These are phyloP conservation scores for Luffia ferchaultella DNA, from an alignment of 2,888 invertebrate species.

Conservation along the genomic window DNA sequence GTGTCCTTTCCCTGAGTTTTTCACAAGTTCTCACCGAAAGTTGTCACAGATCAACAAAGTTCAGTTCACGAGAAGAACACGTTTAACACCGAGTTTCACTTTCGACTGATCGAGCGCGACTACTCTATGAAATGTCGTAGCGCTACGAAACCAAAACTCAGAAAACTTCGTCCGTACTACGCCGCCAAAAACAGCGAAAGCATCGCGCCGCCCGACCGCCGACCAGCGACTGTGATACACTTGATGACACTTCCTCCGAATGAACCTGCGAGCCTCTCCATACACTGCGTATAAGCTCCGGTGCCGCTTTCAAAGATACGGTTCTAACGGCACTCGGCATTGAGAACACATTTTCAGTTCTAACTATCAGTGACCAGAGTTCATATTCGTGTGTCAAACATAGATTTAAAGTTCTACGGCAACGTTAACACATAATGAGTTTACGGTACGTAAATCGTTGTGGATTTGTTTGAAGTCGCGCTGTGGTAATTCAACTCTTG, in stretches of 20 bases:
- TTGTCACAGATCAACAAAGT: not conserved
- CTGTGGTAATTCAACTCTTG: slow-evolving; percentile 55
- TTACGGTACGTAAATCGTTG: slow-evolving; percentile 64
- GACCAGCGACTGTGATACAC: slow-evolving; percentile 60
- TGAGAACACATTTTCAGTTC: not conserved
- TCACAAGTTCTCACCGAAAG: not conserved
- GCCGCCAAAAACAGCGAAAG: slow-evolving; percentile 22
- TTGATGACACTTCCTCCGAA: slow-evolving; percentile 46
- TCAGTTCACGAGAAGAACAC: not conserved
- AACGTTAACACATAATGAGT: slow-evolving; percentile 47
- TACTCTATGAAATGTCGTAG: not conserved
- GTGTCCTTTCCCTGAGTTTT: not conserved
- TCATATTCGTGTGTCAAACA: not conserved
- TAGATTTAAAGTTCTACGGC: not conserved
- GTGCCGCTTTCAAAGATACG: slow-evolving; percentile 20
- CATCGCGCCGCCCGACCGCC: slow-evolving; percentile 48
- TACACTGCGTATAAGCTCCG: slow-evolving; percentile 43
- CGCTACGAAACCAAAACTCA: slow-evolving; percentile 25
- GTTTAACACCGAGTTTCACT: not conserved
- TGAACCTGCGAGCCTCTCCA: slow-evolving; percentile 45
- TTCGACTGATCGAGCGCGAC: not conserved
- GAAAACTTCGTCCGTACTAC: slow-evolving; percentile 47
- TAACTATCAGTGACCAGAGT: not conserved
- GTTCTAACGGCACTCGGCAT: not conserved
- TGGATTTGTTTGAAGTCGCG: slow-evolving; percentile 53